Evolutionary conservation across 1,140 invertebrate species (phyloP), one percentile per base, ranked within the genome.

Genomic region (Plectus sambesii): DNA sequence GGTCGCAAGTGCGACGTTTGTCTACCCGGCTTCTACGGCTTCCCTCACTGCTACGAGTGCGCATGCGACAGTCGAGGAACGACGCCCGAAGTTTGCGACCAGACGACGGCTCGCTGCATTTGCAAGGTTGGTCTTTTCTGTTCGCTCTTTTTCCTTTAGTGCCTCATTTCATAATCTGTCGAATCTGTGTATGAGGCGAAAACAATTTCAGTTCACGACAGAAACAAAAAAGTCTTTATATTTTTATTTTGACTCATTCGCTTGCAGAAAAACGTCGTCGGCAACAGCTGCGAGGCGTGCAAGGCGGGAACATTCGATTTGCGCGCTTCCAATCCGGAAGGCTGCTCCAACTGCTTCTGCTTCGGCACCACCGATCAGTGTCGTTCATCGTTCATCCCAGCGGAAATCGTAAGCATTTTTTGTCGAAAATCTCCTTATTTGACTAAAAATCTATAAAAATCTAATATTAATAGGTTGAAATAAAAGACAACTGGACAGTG

Each of bases 291-390:
- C 69, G 83, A 90, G 53, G 70, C 78, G 1, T 98, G 93, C 66
- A 79, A 80, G 53, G 81, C 86, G 22, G 89, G 88, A 35, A 88
- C 85, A 2, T 99, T 88, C 70, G 84, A 92, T 70, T 72, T 99
- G 19, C 82, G 90, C 69, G 76, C 78, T 15, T 71, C 63, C 24
- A 94, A 97, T 69, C 80, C 82, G 1, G 78, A 82, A 8, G 93
- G 93, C 1, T 98, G 93, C 65, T 93, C 87, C 1, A 82, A 87
- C 57, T 98, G 93, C 69, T 97, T 93, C 78, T 99, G 93, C 70
- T 98, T 96, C 70, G 90, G 92, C 2, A 88, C 87, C 63, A 89
- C 89, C 0, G 81, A 81, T 1, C 73, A 80, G 15, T 97, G 90
- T 68, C 53, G 43, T 36, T 68, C 63, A 1, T 69, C 64, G 30